Evolutionary conservation across 2,888 invertebrate genomes (phyloP).

Genomic region (Drosophila silvestris): DNA sequence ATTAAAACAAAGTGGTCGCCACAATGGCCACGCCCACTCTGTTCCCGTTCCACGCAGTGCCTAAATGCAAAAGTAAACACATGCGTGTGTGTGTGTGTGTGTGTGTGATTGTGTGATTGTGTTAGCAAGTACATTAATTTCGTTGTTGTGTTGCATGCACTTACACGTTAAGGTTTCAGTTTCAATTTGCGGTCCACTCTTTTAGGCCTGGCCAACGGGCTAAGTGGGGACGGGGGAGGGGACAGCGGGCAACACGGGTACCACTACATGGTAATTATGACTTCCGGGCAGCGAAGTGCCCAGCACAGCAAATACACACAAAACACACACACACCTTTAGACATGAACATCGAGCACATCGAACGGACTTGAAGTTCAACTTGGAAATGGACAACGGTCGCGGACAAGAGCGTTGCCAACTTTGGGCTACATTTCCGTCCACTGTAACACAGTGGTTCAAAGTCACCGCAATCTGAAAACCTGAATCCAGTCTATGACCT

Average conservation of each 20-base stretch:
- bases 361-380: slow-evolving; percentile 35
- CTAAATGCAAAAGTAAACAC: slow-evolving; percentile 61
- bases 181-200: slow-evolving; percentile 42
- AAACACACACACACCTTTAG: slow-evolving; percentile 18
- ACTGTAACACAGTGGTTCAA: background rate
- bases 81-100: slow-evolving; percentile 21
- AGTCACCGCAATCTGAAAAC: background rate
- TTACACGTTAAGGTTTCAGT: slow-evolving; percentile 57
- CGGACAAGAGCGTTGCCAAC: slow-evolving; percentile 34
- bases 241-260: slow-evolving; percentile 21
- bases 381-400: slow-evolving; percentile 28
- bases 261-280: slow-evolving; percentile 82
- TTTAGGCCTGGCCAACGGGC: slow-evolving; percentile 48
- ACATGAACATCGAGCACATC: slow-evolving; percentile 37
- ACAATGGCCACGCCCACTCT: slow-evolving; percentile 60
- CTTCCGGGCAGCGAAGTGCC: slow-evolving; percentile 78
- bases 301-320: slow-evolving; percentile 37
- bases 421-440: slow-evolving; percentile 49
- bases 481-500: background rate
- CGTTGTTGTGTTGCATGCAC: slow-evolving; percentile 43
- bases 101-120: slow-evolving; percentile 23
- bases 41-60: slow-evolving; percentile 7
- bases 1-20: slow-evolving; percentile 75
- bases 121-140: slow-evolving; percentile 68
- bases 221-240: background rate